Conservation (phyloP, 2,888 invertebrate genomes). For the Ellobium chinense region DNA sequence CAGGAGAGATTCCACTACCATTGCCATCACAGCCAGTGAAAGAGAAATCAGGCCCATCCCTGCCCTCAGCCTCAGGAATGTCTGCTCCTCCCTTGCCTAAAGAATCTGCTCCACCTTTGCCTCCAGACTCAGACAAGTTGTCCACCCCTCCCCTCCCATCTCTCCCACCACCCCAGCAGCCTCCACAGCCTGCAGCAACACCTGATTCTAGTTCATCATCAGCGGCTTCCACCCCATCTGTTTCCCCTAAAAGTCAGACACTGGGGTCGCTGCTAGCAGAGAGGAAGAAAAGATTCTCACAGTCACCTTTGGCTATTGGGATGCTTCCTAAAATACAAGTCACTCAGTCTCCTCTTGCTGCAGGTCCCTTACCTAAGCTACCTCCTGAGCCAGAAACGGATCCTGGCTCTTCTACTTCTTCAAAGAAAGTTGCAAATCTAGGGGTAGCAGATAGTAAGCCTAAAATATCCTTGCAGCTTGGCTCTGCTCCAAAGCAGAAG, state of each 20-base stretch:
- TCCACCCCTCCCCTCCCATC: not conserved
- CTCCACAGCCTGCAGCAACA: constrained; percentile 1
- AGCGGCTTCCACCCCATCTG: not conserved
- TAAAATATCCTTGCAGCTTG: not conserved
- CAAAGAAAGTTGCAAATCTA: not conserved
- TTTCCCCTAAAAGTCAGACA: not conserved
- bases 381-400: constrained; percentile 34
- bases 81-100: not conserved
- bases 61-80: too few species aligned
- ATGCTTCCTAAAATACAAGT: constrained; percentile 31
- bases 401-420: not conserved
- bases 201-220: not conserved
- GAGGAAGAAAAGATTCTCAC: constrained; percentile 41
- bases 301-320: constrained; percentile 43
- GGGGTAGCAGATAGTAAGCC: not conserved
- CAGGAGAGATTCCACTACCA: constrained; percentile 1
- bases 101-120: not conserved
- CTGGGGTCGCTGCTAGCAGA: constrained; percentile 16
- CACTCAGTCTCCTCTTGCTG: constrained; percentile 41
- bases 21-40: not conserved
- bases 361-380: constrained; percentile 35
- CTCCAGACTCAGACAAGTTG: not conserved
- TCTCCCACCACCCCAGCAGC: constrained; percentile 3
- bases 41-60: too few species aligned
- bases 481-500: constrained; percentile 1